A percentile compares a stretch with the other conserved stretches of the same genome.
phyloP scores from a whole-genome alignment of 2,888 invertebrate species.

The Nymphalis polychloros region DNA sequence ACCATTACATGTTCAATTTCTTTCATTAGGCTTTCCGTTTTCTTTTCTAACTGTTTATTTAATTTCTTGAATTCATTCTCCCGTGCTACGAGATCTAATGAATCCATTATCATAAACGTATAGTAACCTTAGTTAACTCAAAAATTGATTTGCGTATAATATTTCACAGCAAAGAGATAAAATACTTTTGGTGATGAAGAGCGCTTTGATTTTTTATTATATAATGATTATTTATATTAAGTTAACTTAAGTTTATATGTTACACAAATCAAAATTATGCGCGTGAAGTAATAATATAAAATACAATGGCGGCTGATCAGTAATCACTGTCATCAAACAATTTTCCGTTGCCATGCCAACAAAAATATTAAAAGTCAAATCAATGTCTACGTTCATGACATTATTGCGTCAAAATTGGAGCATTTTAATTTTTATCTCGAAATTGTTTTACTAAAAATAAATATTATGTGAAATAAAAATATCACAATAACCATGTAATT shows the following conservation, averaged over 20 bases:
- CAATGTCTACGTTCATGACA: neutral
- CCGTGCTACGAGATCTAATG: conserved; percentile 65
- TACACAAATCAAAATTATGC: too few relatives aligned
- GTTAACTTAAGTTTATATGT: too few relatives aligned
- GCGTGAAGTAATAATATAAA: too few relatives aligned
- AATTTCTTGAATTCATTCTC: conserved; percentile 75
- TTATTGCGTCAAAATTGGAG: conserved; percentile 26
- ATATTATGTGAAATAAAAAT: neutral
- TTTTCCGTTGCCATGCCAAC: conserved; percentile 58
- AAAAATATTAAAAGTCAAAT: conserved; percentile 17
- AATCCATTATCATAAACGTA: conserved; percentile 57
- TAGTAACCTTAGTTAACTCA: too few relatives aligned
- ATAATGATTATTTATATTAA: too few relatives aligned
- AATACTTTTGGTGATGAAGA: too few relatives aligned
- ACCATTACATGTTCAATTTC: conserved; percentile 74
- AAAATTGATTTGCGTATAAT: too few relatives aligned
- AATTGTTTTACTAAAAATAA: neutral
- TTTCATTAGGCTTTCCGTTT: conserved; percentile 71
- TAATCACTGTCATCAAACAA: conserved; percentile 4
- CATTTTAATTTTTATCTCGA: conserved; percentile 8
- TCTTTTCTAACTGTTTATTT: conserved; percentile 72
- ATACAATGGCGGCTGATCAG: too few relatives aligned
- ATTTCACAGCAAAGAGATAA: too few relatives aligned
- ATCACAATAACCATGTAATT: neutral
- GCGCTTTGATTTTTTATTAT: too few relatives aligned